Percentiles rank a stretch among this genome's conserved stretches.
phyloP scores from a whole-genome alignment of 2,888 invertebrate species.

The Deilephila porcellus region DNA sequence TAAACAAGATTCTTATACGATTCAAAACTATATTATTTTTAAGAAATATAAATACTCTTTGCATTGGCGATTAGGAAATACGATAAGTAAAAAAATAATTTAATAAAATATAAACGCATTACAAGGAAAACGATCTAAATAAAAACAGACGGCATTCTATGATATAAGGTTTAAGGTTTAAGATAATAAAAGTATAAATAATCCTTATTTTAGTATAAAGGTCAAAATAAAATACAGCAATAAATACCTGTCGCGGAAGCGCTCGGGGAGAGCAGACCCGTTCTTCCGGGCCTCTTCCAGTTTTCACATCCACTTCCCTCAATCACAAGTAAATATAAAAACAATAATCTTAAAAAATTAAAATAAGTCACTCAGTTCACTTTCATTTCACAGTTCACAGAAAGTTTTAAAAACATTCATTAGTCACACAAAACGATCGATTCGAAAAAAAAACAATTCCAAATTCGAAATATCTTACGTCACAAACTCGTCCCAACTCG shows the following conservation, averaged over 20 bases:
- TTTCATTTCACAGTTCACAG: conserved; percentile 28
- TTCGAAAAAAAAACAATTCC: conserved; percentile 34
- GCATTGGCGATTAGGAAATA: no score
- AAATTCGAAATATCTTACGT: conserved; percentile 36
- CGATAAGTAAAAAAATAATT: no score
- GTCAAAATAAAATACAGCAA: conserved; percentile 31
- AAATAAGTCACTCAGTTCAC: conserved; percentile 37
- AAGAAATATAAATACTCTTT: no score
- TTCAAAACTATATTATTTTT: no score
- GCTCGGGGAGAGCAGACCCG: conserved; percentile 65
- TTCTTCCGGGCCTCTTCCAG: conserved; percentile 66
- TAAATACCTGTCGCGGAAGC: conserved; percentile 69
- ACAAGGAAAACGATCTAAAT: no score
- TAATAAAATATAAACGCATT: no score
- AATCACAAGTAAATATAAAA: conserved; percentile 38
- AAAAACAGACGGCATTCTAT: no score
- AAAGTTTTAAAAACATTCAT: conserved; percentile 18
- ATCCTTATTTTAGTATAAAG: no score
- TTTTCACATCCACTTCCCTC: conserved; percentile 67
- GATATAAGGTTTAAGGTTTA: no score
- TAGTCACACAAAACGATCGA: conserved; percentile 21
- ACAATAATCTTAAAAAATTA: conserved; percentile 38
- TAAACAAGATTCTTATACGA: no score
- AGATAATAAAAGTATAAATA: no score
- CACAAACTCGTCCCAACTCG: conserved; percentile 35